Evolutionary conservation across 2,113 vertebrate species (phyloP), one percentile per base, ranked within the genome.

Genomic region (Pedionomus torquatus): DNA sequence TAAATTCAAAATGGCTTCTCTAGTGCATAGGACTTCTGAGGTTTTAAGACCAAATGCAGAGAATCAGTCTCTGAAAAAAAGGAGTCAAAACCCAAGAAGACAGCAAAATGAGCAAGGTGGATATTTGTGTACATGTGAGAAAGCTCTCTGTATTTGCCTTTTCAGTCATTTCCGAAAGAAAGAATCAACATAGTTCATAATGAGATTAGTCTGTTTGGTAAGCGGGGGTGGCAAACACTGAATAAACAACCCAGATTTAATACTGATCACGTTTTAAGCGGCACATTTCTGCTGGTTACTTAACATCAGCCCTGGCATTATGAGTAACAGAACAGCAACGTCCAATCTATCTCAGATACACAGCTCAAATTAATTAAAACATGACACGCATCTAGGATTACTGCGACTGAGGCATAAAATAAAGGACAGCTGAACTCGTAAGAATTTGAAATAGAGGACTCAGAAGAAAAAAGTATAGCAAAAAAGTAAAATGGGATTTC

Each of bases 161-260:
- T 64, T 91, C 19, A 9, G 60, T 81, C 10, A n/a, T 30, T 95
- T 94, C 84, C 3, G 0, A 95, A 90, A 79, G 86, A 96, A 92
- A 88, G 82, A 95, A 93, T 81, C 75, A 88, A 57, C 30, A 44
- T 3, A 48, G 70, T 54, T 95, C 77, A 87, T 78, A 90, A 95
- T 83, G 58, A 92, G 93, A 94, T 97, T 92, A 96, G 58, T 49
- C 64, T 95, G 85, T 91, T 91, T 76, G 72, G 71, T 17, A 55
- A 93, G 44, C 26, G 83, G 37, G 44, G 66, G 71, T 58, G 83
- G 87, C 72, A 95, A 94, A 83, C 76, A 89, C 71, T 44, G 90
- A 95, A 86, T 75, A 87, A 89, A 95, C 75, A 83, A 33, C 68
- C 10, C 1, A 2, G 91, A 75, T 83, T 91, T 95, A 87, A 83